Evolutionary conservation across 2,888 invertebrate species (phyloP), one percentile per base, ranked within the genome.

Genomic region (Cheilosia urbana): DNA sequence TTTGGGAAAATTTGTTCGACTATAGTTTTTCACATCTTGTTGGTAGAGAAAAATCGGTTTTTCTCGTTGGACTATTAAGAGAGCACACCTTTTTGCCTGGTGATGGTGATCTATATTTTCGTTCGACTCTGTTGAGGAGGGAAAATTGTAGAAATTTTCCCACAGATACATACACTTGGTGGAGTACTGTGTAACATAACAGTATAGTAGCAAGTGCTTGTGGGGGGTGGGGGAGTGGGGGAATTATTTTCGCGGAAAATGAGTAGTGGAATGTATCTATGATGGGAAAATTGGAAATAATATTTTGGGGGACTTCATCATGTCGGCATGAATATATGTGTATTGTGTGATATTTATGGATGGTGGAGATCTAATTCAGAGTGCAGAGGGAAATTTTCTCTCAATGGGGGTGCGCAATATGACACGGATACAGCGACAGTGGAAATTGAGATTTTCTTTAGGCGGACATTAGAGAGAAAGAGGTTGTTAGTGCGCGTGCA

Each of bases 41-140:
- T 45, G 73, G 83, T 75, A 75, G 83, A 84, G 83, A 84, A 79
- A 84, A 84, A 73, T 72, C 73, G 73, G 63, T 84, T 82, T 37
- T 69, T 73, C 72, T 82, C 65, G 53, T 66, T 71, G 47, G 37
- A 13, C 37, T 79, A 62, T 60, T 55, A 47, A 79, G 68, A 80
- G 79, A 84, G 84, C 84, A 84, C 84, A 84, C 84, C 84, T 84
- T 84, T 76, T 75, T 79, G 84, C 79, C 79, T 79, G 60, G 66
- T 79, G 84, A 80, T 79, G 60, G 66, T 79, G 84, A 80, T 79
- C 79, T 84, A 79, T 75, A 84, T 75, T 84, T 84, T 79, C 63
- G 51, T 78, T 72, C 66, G 19, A 71, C 30, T 71, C 58, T 71
- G 37, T 45, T 66, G 49, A 37, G 55, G 49, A 58, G 60, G 77